Conservation (phyloP, 2,113 vertebrate species). For the Syrmaticus mikado region DNA sequence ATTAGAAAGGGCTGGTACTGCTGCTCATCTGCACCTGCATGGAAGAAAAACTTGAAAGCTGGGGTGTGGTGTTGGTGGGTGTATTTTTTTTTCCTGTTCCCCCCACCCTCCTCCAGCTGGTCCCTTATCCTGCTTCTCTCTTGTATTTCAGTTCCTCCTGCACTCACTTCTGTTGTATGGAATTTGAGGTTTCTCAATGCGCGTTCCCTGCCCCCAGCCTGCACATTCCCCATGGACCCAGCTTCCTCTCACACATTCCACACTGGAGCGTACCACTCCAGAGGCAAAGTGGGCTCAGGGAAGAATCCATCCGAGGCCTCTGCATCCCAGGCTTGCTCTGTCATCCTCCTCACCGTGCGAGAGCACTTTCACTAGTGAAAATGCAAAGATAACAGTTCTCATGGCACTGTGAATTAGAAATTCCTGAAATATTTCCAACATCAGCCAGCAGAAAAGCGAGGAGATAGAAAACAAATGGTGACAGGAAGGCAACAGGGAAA, state of each 20-base stretch:
- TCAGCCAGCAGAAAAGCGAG: constrained; percentile 75
- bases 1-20: constrained; percentile 18
- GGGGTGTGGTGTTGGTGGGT: constrained; percentile 21
- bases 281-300: constrained; percentile 67
- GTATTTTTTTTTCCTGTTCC: constrained; percentile 36
- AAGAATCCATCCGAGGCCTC: constrained; percentile 69
- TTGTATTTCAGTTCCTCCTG: constrained; percentile 62
- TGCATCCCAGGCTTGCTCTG: constrained; percentile 20
- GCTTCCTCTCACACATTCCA: constrained; percentile 80
- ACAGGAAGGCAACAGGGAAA: constrained; percentile 70
- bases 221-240: constrained; percentile 42
- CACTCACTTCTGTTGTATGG: constrained; percentile 52
- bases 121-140: constrained; percentile 46
- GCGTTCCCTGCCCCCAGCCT: constrained; percentile 49
- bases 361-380: constrained; percentile 74
- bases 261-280: constrained; percentile 33
- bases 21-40: constrained; percentile 53
- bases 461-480: constrained; percentile 82
- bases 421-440: constrained; percentile 82
- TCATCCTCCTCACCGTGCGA: constrained; percentile 15
- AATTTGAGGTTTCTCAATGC: constrained; percentile 69
- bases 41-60: constrained; percentile 8
- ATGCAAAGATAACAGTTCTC: constrained; percentile 78
- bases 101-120: constrained; percentile 27
- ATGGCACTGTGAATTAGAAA: constrained; percentile 80